These are phyloP conservation scores for Porites lutea DNA, from an alignment of 64 coral and sea anemone species.

Conservation along the genomic window DNA sequence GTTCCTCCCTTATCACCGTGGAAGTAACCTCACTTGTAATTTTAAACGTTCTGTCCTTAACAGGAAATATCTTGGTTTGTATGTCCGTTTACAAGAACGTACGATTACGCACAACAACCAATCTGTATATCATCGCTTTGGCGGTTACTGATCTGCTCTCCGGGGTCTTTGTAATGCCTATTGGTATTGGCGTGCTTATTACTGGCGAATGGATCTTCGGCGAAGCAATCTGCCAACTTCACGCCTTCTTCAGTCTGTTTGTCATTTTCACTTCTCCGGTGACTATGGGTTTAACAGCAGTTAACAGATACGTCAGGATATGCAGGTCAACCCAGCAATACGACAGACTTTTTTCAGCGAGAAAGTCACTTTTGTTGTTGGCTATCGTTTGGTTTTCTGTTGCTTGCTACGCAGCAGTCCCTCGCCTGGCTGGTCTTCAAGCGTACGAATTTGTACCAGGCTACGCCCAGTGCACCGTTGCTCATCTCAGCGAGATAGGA, in stretches of 20 bases:
- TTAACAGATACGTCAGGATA: not conserved
- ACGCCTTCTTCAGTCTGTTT: not conserved
- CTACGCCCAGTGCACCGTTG: no score
- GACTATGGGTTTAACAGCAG: not conserved
- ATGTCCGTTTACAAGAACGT: not conserved
- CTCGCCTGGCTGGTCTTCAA: no score
- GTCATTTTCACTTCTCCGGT: not conserved
- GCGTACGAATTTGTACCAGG: no score
- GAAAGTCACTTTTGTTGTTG: no score
- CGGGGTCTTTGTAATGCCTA: constrained; percentile 3
- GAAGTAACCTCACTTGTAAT: not conserved
- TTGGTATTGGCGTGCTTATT: not conserved
- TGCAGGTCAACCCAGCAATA: no score
- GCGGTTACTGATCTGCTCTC: not conserved
- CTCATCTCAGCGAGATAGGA: no score
- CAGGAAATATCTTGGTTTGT: constrained; percentile 11
- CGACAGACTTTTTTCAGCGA: no score
- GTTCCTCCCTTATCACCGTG: not conserved
- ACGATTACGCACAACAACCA: not conserved
- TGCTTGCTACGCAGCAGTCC: no score
- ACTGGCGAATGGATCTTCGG: not conserved
- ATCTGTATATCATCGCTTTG: constrained; percentile 5
- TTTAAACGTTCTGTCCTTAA: not conserved
- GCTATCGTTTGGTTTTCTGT: no score
- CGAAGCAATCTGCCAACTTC: not conserved